phyloP scores from a whole-genome alignment of 2,113 vertebrate species.

The Motacilla alba region DNA sequence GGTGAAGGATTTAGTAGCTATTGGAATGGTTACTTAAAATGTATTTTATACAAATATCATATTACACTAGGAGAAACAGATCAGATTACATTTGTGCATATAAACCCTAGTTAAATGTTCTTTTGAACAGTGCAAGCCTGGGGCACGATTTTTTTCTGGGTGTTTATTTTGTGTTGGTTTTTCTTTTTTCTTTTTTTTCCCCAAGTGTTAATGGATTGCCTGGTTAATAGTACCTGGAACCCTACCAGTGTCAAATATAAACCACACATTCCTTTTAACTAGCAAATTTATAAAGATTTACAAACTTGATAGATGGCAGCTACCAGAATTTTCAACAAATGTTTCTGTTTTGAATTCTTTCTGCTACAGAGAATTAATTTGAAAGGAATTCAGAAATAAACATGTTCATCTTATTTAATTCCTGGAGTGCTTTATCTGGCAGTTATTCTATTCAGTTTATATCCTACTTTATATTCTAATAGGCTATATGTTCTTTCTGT shows the following conservation, averaged over 20 bases:
- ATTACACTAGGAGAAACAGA: neutral
- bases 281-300: neutral
- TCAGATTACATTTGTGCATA: neutral
- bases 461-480: neutral
- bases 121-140: neutral
- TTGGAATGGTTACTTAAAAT: neutral
- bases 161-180: neutral
- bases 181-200: neutral
- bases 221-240: neutral
- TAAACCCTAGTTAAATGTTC: neutral
- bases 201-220: neutral
- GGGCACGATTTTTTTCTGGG: neutral
- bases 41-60: neutral
- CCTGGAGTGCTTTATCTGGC: neutral
- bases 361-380: neutral
- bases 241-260: neutral
- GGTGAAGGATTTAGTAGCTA: neutral
- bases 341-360: neutral
- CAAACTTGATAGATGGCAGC: neutral
- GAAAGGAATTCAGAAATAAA: neutral
- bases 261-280: neutral
- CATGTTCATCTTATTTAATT: neutral
- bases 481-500: neutral
- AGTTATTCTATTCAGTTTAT: neutral
- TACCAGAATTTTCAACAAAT: conserved; percentile 6